phyloP scores from a whole-genome alignment of 2,888 invertebrate species.

The Aquatica leii region DNA sequence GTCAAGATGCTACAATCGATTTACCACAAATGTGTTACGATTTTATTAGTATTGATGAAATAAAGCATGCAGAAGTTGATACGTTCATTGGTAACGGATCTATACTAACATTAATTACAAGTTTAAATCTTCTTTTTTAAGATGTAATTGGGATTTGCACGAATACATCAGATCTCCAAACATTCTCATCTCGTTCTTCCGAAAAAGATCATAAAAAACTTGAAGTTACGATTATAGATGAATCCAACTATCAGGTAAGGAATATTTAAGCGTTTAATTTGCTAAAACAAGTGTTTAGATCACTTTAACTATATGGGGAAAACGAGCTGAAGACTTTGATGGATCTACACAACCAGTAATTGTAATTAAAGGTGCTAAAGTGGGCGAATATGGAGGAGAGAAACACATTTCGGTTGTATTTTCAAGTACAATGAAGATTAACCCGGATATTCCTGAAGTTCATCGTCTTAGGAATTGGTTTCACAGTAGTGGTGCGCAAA shows the following conservation, averaged over 20 bases:
- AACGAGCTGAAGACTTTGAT: conserved; percentile 86
- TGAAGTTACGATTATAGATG: conserved; percentile 87
- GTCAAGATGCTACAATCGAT: conserved; percentile 62
- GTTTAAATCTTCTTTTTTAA: too few relatives aligned
- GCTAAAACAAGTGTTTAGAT: conserved; percentile 62
- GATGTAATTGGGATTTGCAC: conserved; percentile 93
- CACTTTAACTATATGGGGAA: conserved; percentile 90
- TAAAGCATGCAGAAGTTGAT: conserved; percentile 74
- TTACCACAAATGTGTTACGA: conserved; percentile 83
- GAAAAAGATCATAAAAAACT: conserved; percentile 89
- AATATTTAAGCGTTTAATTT: conserved; percentile 1
- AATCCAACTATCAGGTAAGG: conserved; percentile 75
- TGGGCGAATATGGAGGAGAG: conserved; percentile 89
- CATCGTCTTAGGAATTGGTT: conserved; percentile 92
- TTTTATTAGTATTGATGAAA: conserved; percentile 77
- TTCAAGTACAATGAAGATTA: conserved; percentile 74
- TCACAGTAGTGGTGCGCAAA: conserved; percentile 75
- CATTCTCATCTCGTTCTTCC: conserved; percentile 75
- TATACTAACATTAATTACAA: too few relatives aligned
- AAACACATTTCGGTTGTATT: conserved; percentile 68
- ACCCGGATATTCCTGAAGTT: conserved; percentile 90
- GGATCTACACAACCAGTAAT: conserved; percentile 77
- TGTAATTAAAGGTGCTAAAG: conserved; percentile 82
- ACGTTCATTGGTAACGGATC: conserved; percentile 71
- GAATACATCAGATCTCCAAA: conserved; percentile 72